Evolutionary conservation across 1,140 invertebrate species (phyloP), one percentile per base, ranked within the genome.

Genomic region (Anastrepha obliqua): DNA sequence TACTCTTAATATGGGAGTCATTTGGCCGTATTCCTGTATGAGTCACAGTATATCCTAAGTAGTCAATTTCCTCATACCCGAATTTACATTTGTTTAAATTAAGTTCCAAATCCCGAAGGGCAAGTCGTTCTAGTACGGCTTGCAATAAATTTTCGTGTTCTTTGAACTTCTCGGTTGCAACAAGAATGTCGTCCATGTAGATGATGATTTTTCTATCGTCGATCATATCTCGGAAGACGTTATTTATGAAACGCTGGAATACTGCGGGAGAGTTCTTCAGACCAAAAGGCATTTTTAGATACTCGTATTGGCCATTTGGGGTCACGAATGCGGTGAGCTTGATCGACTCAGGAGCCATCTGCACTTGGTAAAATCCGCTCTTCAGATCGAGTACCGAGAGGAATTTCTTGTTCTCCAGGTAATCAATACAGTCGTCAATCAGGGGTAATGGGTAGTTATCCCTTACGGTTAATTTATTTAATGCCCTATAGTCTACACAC

Each of bases 341-440:
- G 39, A 90, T 90, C 2, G 89, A 89, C 2, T 91, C 86, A 7
- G 88, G n/a, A 3, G 62, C 29, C 7, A 93, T 70, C 8, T 87
- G 85, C 9, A 92, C 87, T 11, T 91, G 91, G 17, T 89, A 89
- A 87, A 91, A 92, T 4, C 89, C 90, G 47, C 90, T 86, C 42
- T 88, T 88, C 42, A 91, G 89, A 88, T 91, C 89, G 1, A 91
- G 15, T 7, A 59, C 17, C 8, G 78, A 87, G 88, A 92, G 92
- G 86, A 89, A 90, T 39, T 87, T 87, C 70, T 89, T 88, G 8
- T 88, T 11, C 89, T 86, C 87, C 86, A 91, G 20, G 87, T 70
- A 29, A 20, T 90, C 90, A 51, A 91, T n/a, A 86, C 89, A 89
- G 42, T 94, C 94, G n/a, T 94, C 93, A 29, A 95, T 94, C 6